Percentiles rank a stretch among this genome's conserved stretches.
Evolutionary conservation across 2,888 invertebrate genomes (phyloP).

Genomic region (Listrodromus nycthemerus): DNA sequence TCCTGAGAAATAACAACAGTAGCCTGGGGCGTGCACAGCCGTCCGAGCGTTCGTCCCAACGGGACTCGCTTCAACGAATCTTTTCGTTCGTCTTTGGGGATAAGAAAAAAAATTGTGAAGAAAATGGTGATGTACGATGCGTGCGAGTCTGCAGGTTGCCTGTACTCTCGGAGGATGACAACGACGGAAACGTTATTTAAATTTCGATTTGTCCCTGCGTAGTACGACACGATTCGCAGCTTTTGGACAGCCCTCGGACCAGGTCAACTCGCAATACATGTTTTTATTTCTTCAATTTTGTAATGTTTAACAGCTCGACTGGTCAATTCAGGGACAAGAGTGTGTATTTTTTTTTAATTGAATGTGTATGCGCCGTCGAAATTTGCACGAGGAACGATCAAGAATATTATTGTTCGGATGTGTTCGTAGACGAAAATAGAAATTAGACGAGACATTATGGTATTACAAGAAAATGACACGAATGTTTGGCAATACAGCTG

Average conservation of each 20-base stretch:
- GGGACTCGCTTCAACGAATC: neutral
- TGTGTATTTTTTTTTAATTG: too few species aligned
- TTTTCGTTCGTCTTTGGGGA: neutral
- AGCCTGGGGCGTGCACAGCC: neutral
- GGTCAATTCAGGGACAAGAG: neutral
- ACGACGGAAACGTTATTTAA: neutral
- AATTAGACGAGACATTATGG: constrained; percentile 40
- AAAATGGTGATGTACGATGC: neutral
- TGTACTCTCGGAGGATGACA: too few species aligned
- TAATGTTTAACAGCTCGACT: constrained; percentile 1
- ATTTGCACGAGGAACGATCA: constrained; percentile 67
- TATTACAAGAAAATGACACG: constrained; percentile 70
- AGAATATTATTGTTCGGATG: constrained; percentile 10
- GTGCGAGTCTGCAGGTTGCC: too few species aligned
- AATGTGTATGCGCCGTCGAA: constrained; percentile 24
- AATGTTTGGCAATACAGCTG: constrained; percentile 81
- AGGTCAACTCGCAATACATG: neutral
- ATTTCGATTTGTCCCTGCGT: neutral
- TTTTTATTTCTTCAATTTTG: constrained; percentile 2
- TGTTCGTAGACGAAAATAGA: constrained; percentile 73
- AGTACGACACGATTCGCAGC: neutral
- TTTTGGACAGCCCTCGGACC: neutral
- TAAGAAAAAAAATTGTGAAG: neutral
- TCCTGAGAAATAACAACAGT: constrained; percentile 48
- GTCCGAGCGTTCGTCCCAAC: neutral